Evolutionary conservation across 2,888 invertebrate species (phyloP).

Genomic region (Alloscopus bannaensis): DNA sequence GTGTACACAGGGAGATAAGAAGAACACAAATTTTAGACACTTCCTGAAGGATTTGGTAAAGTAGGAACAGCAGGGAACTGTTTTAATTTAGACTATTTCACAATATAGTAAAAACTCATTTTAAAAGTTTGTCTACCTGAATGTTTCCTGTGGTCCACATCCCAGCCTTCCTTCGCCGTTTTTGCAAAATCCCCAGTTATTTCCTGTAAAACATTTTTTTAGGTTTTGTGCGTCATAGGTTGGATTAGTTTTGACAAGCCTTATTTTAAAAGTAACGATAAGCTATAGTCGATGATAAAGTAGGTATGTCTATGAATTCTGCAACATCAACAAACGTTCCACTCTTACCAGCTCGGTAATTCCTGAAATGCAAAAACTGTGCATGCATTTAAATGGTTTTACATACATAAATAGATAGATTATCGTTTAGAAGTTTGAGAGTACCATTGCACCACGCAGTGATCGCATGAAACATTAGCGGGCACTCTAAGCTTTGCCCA

Average conservation of each 20-base stretch:
- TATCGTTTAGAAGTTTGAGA: background rate
- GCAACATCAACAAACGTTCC: slow-evolving; percentile 7
- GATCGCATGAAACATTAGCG: slow-evolving; percentile 68
- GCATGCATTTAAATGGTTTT: background rate
- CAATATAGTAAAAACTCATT: too few relatives aligned
- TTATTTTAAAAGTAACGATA: too few relatives aligned
- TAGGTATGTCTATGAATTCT: too few relatives aligned
- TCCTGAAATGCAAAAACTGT: slow-evolving; percentile 15
- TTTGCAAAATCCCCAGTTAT: slow-evolving; percentile 43
- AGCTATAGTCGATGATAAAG: too few relatives aligned
- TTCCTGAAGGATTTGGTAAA: background rate
- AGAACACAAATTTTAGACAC: too few relatives aligned
- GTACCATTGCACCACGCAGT: slow-evolving; percentile 64
- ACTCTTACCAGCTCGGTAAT: slow-evolving; percentile 51
- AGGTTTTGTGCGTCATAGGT: too few relatives aligned
- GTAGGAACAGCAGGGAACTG: background rate
- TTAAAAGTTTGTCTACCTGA: too few relatives aligned
- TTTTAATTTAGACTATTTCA: background rate
- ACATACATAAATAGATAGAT: background rate
- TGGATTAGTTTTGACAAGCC: too few relatives aligned
- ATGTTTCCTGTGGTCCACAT: slow-evolving; percentile 52
- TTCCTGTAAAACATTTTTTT: slow-evolving; percentile 33
- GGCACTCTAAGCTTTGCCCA: slow-evolving; percentile 69
- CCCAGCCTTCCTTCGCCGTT: slow-evolving; percentile 37
- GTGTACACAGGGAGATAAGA: too few relatives aligned